These are phyloP conservation scores for Ahaetulla prasina DNA, from an alignment of 2,113 vertebrate genomes.

Conservation along the genomic window DNA sequence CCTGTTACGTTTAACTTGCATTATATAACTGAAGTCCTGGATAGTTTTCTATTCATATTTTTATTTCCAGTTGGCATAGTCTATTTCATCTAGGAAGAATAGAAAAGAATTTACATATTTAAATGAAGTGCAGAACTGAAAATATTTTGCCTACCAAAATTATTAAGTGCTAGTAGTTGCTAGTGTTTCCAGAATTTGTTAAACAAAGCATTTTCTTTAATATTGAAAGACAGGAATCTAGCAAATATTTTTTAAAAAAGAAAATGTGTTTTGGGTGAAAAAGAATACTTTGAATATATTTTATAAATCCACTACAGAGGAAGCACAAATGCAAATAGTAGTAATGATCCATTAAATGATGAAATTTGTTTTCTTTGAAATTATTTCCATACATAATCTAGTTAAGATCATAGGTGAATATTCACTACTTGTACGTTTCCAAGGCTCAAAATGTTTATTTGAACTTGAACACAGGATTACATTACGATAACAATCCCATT, in stretches of 20 bases:
- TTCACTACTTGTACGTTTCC: background rate
- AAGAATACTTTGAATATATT: background rate
- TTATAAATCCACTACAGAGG: background rate
- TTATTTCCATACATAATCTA: conserved; percentile 8
- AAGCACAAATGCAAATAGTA: background rate
- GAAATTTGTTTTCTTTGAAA: conserved; percentile 13
- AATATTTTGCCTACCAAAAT: background rate
- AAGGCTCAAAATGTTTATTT: conserved; percentile 60
- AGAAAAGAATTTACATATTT: background rate
- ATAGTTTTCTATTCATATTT: too few relatives aligned
- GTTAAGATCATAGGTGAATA: conserved; percentile 33
- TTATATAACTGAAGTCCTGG: background rate
- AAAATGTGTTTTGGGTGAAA: background rate
- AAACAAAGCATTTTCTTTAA: background rate
- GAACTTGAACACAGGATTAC: conserved; percentile 44
- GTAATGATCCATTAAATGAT: background rate
- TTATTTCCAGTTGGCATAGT: background rate
- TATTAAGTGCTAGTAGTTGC: background rate
- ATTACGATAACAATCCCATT: conserved; percentile 45
- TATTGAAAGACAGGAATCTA: background rate
- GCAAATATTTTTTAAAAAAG: background rate
- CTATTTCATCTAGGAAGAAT: background rate
- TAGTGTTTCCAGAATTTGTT: background rate
- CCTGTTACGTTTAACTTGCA: background rate
- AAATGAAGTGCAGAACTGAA: background rate